A percentile compares a stretch with the other conserved stretches of the same genome.
These are phyloP conservation scores for Apodemus sylvaticus DNA, from an alignment of 2,113 vertebrate species.

Conservation along the genomic window DNA sequence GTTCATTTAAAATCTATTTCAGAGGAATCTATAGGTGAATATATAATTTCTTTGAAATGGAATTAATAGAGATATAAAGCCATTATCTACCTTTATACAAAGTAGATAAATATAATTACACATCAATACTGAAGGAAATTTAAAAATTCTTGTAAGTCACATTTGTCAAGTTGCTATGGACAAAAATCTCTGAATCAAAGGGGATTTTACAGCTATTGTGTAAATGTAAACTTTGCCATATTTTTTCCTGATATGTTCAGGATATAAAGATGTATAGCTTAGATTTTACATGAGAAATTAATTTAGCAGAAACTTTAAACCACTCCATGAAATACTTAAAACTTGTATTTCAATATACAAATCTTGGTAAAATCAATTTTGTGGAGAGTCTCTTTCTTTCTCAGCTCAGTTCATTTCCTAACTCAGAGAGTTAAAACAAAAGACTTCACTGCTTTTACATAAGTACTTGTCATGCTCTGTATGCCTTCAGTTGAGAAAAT, in stretches of 20 bases:
- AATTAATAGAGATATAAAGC: background rate
- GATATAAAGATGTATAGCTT: background rate
- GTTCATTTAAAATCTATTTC: background rate
- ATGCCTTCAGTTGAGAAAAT: background rate
- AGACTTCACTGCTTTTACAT: background rate
- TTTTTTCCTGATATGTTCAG: slow-evolving; percentile 40
- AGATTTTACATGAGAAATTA: slow-evolving; percentile 28
- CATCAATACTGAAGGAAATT: background rate
- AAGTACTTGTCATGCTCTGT: background rate
- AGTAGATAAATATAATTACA: background rate
- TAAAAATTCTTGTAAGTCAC: background rate
- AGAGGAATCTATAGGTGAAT: background rate
- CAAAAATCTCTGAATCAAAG: background rate
- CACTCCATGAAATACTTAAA: background rate
- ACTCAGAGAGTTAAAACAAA: background rate
- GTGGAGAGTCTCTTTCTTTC: background rate
- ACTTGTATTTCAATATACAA: background rate
- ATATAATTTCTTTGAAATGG: background rate
- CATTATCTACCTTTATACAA: background rate
- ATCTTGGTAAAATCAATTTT: background rate
- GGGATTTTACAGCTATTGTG: background rate
- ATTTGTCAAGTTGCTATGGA: background rate
- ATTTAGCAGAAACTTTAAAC: slow-evolving; percentile 33
- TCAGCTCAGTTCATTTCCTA: background rate
- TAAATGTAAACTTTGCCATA: background rate